Conservation (phyloP, 53 echinoderm and acorn worm genomes). For the Crossaster papposus region DNA sequence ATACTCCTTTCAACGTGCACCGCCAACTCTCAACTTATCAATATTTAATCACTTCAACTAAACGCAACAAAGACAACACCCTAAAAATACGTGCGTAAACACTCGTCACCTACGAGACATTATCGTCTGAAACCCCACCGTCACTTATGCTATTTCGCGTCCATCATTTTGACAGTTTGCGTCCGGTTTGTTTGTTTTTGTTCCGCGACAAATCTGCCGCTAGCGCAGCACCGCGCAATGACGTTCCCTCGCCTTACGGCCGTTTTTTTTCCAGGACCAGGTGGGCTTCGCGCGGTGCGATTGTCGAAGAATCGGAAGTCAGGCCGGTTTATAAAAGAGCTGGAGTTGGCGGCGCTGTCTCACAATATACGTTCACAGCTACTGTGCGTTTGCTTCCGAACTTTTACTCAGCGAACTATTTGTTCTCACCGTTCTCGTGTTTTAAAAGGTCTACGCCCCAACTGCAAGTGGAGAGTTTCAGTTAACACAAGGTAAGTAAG, state of each 20-base stretch:
- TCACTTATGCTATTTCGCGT: constrained; percentile 12
- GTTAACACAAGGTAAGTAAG: background rate
- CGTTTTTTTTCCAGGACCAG: background rate
- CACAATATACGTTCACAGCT: background rate
- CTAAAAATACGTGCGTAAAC: constrained; percentile 10
- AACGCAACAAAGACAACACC: background rate
- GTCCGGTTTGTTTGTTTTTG: constrained; percentile 34
- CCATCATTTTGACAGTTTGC: constrained; percentile 53
- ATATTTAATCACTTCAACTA: constrained; percentile 2
- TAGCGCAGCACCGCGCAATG: background rate
- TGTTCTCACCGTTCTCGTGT: too few relatives aligned
- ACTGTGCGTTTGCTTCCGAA: background rate
- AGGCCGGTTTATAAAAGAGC: background rate
- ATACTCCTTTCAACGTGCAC: background rate
- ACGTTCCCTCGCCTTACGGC: background rate
- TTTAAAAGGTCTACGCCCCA: too few relatives aligned
- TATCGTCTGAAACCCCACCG: background rate
- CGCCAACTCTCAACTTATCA: background rate
- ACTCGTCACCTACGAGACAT: constrained; percentile 1
- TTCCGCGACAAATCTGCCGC: constrained; percentile 1
- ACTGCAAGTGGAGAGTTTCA: background rate
- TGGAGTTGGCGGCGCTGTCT: background rate
- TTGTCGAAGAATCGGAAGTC: background rate
- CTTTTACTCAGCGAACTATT: too few relatives aligned
- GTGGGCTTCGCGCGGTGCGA: background rate